These are phyloP conservation scores for Nesidiocoris tenuis DNA, from an alignment of 2,888 invertebrate species.

Conservation along the genomic window DNA sequence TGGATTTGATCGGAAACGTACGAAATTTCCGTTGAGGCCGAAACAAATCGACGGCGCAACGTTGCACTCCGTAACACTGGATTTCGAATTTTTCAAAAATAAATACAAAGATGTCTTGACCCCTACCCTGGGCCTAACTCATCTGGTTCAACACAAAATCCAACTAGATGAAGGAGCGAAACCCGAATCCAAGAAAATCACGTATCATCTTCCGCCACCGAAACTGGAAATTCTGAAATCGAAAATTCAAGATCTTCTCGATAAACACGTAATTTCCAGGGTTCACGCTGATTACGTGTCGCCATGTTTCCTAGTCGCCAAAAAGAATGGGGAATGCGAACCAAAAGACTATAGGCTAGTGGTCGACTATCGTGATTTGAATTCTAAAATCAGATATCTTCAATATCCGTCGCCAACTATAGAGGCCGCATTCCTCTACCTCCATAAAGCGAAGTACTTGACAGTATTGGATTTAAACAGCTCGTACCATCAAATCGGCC, in stretches of 20 bases:
- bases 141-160: background rate
- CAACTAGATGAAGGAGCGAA: background rate
- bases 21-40: background rate
- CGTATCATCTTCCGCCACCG: background rate
- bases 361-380: background rate
- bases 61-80: background rate
- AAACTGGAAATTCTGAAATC: background rate
- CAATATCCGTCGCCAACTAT: background rate
- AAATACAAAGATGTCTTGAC: background rate
- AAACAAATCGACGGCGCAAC: background rate
- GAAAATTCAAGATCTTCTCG: no score
- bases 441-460: conserved; percentile 2
- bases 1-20: background rate
- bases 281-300: background rate
- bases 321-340: background rate
- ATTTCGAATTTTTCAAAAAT: background rate
- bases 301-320: background rate
- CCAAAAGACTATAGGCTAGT: background rate
- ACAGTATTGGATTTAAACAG: background rate
- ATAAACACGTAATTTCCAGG: background rate
- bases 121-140: background rate
- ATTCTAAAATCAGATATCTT: background rate
- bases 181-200: background rate
- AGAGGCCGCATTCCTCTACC: background rate
- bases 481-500: conserved; percentile 1